Evolutionary conservation across 2,113 vertebrate species (phyloP), one percentile per base, ranked within the genome.

Genomic region (Tetrao urogallus): DNA sequence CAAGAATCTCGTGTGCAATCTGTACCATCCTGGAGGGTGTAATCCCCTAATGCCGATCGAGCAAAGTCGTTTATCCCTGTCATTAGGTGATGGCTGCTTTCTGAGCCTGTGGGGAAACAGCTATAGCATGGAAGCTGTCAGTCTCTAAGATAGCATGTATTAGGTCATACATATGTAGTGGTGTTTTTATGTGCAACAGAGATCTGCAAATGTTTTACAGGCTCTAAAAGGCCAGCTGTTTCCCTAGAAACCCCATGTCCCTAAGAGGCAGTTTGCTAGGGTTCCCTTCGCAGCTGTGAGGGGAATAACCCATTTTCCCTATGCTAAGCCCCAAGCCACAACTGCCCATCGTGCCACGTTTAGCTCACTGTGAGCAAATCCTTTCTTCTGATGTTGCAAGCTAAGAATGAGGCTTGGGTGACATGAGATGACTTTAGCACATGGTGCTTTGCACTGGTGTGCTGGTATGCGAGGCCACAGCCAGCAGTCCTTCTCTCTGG

Each of bases 1-100:
- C 50, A 89, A 64, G 92, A 91, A 82, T 90, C 87, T 76, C 5
- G 0, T 72, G 86, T 54, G 61, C 54, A 82, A 70, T 94, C 92
- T 88, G 48, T 38, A 22, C 74, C 75, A 40, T 77, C 86, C 88
- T 43, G 52, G 66, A 91, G 58, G 69, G 64, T 71, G 30, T 92
- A 94, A 95, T 96, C 89, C 78, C 89, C 75, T 91, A 67, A 89
- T 47, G 71, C 78, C 79, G 84, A 54, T 34, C 1, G 7, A 91
- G 67, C 64, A 89, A 63, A 94, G 91, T 65, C 45, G 8, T 95
- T 96, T 90, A 90, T 94, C 88, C 80, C 0, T 88, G 74, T 88
- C 87, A 89, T 95, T 92, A 93, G 60, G 54, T 70, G 83, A 82
- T 64, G 92, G 64, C 84, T 86, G 71, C 66, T 93, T 88, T 47